Base-by-base conservation (phyloP, 2,888 invertebrate genomes). In the Harmothoe impar region DNA sequence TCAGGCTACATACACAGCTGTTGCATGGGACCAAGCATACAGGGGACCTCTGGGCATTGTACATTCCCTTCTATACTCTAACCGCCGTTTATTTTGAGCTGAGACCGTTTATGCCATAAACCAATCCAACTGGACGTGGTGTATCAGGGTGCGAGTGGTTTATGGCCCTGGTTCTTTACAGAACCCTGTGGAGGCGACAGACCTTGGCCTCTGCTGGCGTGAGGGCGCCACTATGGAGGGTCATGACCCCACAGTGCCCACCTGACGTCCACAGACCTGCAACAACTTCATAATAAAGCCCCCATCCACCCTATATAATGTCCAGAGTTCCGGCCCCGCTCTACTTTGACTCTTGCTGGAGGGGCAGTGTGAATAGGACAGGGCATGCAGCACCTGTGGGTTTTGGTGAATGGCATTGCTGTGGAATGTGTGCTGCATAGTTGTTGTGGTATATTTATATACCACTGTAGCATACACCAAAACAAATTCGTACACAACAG, bases 31-130 rank as follows among this genome's bases (percentile, higher is more conserved):
- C 23, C 25, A 43, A 5, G 5, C 62, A n/a, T 62, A 62, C 62
- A 62, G 62, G 15, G 3, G 20, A 62, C 62, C 20, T 62, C 25
- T n/a, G 3, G 20, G 62, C 62, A 62, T 62, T 62, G 23, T 62
- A 62, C 62, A n/a, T 62, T n/a, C 62, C 62, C 62, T 62, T 62
- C 72, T 62, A n/a, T n/a, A 72, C 25, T 72, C 25, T 23, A 81
- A n/a, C 35, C 81, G 81, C 20, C 81, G 81, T 15, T 33, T 81
- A 81, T 81, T 81, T 81, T 43, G 35, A 43, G 81, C 23, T 35
- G 81, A 77, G 20, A 72, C 29, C 35, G 81, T 81, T 81, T 81
- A 81, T 81, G 81, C 81, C 81, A 81, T 81, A 81, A 81, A 81
- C 81, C 81, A 81, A 33, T 81, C 25, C 81, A 33, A 20, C 25